Base-by-base conservation (phyloP, 2,888 invertebrate genomes). In the Netelia melanura region DNA sequence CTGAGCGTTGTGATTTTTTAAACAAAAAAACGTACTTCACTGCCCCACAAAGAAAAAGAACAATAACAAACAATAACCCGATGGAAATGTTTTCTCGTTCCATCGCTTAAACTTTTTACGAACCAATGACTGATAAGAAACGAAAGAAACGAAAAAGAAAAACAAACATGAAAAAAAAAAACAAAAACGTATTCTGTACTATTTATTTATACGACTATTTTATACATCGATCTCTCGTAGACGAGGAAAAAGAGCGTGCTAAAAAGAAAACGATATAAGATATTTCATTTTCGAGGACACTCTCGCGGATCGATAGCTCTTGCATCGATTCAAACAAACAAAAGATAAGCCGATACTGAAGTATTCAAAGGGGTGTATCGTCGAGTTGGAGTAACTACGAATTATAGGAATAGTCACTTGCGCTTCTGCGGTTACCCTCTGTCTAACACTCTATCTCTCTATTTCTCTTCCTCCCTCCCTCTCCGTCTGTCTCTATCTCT, bases 131-230 rank as follows among this genome's bases (percentile, higher is more conserved):
- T 79, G 71, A 65, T 72, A 65, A 30, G 67, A 44, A 54, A 71
- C 68, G 21, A 58, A 58, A n/a, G 9, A 58, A 58, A 54, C 54
- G 54, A 14, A 14, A 54, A n/a, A 54, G 14, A 8, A 30, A 30
- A 21, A 21, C 21, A 38, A 38, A 38, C 38, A 38, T 1, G n/a
- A n/a, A n/a, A 30, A 30, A 30, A 38, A 38, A 38, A 38, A 38
- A 38, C 68, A 48, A 80, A 54, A 71, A 71, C 65, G 64, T 85
- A 78, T 85, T 82, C 71, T 79, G 61, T 80, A 79, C 52, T 85
- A 85, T 82, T 85, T 85, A 85, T 85, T 85, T 79, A 82, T 85
- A 85, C 70, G 58, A 76, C 38, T 85, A 79, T 82, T 82, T 58
- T 79, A 82, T 76, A 72, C 70, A 64, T 54, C 65, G 82, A 85